Base-by-base conservation (phyloP, 2,888 invertebrate genomes). In the Litoditis marina region DNA sequence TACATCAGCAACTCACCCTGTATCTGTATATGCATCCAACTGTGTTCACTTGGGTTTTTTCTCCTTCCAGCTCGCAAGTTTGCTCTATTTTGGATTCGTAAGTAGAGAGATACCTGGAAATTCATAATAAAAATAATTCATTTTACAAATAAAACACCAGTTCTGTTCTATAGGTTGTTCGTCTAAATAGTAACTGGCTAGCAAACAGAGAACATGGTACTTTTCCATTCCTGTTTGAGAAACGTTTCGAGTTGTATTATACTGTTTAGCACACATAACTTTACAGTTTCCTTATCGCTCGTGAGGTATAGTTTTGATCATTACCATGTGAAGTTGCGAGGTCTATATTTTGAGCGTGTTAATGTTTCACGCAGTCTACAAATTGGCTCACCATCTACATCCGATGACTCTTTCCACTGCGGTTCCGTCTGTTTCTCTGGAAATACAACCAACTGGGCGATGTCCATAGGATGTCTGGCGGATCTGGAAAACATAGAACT, bases 371-470 rank as follows among this genome's bases (percentile, higher is more conserved):
- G n/a, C n/a, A n/a, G n/a, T n/a, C n/a, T n/a, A n/a, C n/a, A n/a
- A n/a, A n/a, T n/a, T n/a, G n/a, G n/a, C 55, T 19, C 34, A 77
- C 80, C 80, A 80, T 51, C 76, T 61, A 65, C 79, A 80, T 52
- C 79, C 78, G 64, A 78, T 71, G 51, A 78, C 73, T 42, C 76
- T 63, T 44, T 80, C 78, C 16, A 79, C 65, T n/a, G 63, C 69
- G 19, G 58, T 55, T 50, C 77, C 77, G 39, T 72, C 68, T 30
- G 67, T 69, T 25, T 65, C 68, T 8, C 51, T 39, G 36, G 73
- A 69, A 16, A 77, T 65, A 56, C 80, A 80, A 2, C 76, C 80
- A 34, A 79, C 77, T 3, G 77, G 77, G 34, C 72, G 71, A 51
- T 75, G 74, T 30, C 71, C 67, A 50, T 66, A 71, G 27, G 66